Evolutionary conservation across 2,113 vertebrate species (phyloP).

Genomic region (Theristicus caerulescens): DNA sequence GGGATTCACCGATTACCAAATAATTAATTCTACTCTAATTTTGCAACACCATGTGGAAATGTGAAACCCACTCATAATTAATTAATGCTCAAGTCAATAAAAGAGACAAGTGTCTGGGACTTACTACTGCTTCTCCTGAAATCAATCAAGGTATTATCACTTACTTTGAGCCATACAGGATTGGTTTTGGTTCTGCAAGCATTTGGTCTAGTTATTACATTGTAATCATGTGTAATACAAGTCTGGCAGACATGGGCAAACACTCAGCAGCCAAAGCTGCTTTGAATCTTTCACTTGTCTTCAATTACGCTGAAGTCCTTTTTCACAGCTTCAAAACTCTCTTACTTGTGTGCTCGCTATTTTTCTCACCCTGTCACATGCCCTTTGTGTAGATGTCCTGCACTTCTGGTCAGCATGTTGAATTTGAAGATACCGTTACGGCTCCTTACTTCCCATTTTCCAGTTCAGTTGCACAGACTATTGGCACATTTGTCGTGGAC

Average conservation of each 20-base stretch:
- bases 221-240: conserved; percentile 1
- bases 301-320: background rate
- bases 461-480: background rate
- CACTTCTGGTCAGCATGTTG: background rate
- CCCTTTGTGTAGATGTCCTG: background rate
- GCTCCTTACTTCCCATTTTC: background rate
- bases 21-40: conserved; percentile 57
- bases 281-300: background rate
- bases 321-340: background rate
- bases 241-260: background rate
- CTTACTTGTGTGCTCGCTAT: background rate
- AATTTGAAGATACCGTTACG: background rate
- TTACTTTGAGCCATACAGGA: background rate
- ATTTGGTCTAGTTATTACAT: background rate
- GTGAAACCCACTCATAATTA: conserved; percentile 45
- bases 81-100: conserved; percentile 54
- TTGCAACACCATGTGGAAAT: conserved; percentile 28
- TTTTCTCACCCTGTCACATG: background rate
- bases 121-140: conserved; percentile 23
- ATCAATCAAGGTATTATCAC: conserved; percentile 14
- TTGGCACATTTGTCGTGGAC: background rate
- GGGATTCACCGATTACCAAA: conserved; percentile 44
- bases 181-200: background rate
- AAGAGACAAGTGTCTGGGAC: conserved; percentile 19
- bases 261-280: background rate